phyloP scores from a whole-genome alignment of 2,113 vertebrate genomes.

The Geothlypis trichas region DNA sequence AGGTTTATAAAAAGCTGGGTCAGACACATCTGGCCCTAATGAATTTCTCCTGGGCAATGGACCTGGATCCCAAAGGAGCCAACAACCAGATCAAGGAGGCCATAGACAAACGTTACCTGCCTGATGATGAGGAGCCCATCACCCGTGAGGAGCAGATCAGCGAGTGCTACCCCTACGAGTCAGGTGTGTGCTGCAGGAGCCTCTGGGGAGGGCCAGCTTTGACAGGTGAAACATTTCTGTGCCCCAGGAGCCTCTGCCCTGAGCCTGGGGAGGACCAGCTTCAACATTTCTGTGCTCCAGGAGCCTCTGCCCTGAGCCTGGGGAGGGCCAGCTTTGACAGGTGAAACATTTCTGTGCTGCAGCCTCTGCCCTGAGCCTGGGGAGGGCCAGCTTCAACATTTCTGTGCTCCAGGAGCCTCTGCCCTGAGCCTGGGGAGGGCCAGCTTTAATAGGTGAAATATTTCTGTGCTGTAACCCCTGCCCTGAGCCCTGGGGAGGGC shows the following conservation, averaged over 20 bases:
- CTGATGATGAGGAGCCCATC: slow-evolving; percentile 92
- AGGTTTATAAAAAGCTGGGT: slow-evolving; percentile 99
- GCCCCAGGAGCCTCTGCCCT: too few species aligned
- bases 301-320: too few species aligned
- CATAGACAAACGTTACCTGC: slow-evolving; percentile 96
- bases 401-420: not conserved
- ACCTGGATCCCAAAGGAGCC: slow-evolving; percentile 97
- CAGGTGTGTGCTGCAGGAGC: slow-evolving; percentile 61
- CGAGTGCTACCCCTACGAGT: slow-evolving; percentile 76
- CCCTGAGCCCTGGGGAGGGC: not conserved
- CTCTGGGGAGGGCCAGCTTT: not conserved
- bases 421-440: not conserved
- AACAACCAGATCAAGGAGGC: slow-evolving; percentile 99
- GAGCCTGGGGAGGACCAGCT: not conserved
- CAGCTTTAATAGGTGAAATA: too few species aligned
- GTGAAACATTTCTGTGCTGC: too few species aligned
- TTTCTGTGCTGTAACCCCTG: not conserved
- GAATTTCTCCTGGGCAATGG: slow-evolving; percentile 99
- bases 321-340: too few species aligned
- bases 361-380: too few species aligned
- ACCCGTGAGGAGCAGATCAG: slow-evolving; percentile 85
- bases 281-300: too few species aligned
- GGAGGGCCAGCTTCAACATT: too few species aligned
- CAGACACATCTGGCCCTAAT: slow-evolving; percentile 97
- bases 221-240: too few species aligned